A percentile compares a stretch with the other conserved stretches of the same genome.
Evolutionary conservation across 2,797 vertebrate genomes (phyloP).

Genomic region (Neosalanx taihuensis): DNA sequence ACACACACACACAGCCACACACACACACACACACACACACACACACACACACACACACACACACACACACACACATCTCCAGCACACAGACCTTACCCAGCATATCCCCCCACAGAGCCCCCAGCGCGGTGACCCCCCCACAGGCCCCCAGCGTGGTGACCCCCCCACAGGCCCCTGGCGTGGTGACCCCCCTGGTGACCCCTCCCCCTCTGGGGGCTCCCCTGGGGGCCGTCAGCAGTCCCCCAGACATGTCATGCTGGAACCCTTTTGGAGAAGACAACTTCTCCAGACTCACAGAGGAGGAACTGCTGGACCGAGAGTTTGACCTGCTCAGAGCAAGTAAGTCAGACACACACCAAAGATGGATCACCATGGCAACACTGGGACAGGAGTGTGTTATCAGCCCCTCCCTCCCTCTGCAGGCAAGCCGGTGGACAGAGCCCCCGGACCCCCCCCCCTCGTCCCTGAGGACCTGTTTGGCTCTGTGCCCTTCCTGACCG

Average conservation of each 20-base stretch:
- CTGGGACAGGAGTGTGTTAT: neutral
- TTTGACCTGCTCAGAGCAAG: slow-evolving; percentile 98
- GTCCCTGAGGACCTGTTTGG: slow-evolving; percentile 91
- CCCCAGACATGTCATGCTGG: slow-evolving; percentile 97
- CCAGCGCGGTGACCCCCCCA: slow-evolving; percentile 64
- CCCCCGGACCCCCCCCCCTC: slow-evolving; percentile 53
- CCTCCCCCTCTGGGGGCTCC: slow-evolving; percentile 73
- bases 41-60: too few relatives aligned
- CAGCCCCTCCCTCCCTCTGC: slow-evolving; percentile 24
- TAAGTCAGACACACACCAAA: slow-evolving; percentile 69
- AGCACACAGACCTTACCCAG: neutral
- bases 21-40: too few relatives aligned
- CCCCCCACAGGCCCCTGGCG: neutral
- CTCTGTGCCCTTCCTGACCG: slow-evolving; percentile 92
- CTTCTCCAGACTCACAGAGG: slow-evolving; percentile 94
- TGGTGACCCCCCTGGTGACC: slow-evolving; percentile 67
- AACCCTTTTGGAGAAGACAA: slow-evolving; percentile 98
- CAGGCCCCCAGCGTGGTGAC: slow-evolving; percentile 58
- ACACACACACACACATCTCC: neutral
- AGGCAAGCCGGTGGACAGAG: slow-evolving; percentile 86
- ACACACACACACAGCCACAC: neutral
- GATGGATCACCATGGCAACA: neutral
- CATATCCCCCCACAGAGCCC: neutral
- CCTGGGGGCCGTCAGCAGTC: slow-evolving; percentile 79
- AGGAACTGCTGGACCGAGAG: slow-evolving; percentile 95